Percentiles rank a stretch among this genome's conserved stretches.
Conservation (phyloP, 2,888 invertebrate species). For the Ctena decussata region DNA sequence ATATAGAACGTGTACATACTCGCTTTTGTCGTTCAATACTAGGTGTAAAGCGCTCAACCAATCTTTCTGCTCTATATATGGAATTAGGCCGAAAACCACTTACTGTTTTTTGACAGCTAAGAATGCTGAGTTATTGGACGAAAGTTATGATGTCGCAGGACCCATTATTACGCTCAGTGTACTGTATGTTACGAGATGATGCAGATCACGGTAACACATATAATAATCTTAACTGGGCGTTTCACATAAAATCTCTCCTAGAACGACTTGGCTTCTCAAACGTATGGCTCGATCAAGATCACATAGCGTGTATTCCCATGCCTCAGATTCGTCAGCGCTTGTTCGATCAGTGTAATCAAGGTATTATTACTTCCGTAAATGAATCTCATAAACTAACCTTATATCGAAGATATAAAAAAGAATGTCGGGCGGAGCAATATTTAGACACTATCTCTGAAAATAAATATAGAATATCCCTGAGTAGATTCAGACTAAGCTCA, state of each 20-base stretch:
- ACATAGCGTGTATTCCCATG: background rate
- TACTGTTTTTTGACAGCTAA: background rate
- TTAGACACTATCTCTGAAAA: background rate
- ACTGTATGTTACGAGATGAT: background rate
- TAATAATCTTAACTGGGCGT: background rate
- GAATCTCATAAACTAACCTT: background rate
- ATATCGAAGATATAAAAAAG: background rate
- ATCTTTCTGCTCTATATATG: background rate
- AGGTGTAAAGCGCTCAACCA: background rate
- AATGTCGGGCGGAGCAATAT: background rate
- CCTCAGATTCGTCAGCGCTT: background rate
- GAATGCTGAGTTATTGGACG: conserved; percentile 5
- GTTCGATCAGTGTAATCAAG: background rate
- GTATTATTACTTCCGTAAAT: background rate
- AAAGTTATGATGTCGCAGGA: background rate
- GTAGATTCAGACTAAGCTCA: background rate
- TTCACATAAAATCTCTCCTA: background rate
- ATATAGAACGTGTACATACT: conserved; percentile 10
- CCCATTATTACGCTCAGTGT: background rate
- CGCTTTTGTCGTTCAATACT: background rate
- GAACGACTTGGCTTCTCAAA: background rate
- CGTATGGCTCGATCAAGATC: background rate
- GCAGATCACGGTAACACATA: background rate
- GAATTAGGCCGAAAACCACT: conserved; percentile 1
- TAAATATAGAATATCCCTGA: background rate